Percentiles rank a stretch among this genome's conserved stretches.
phyloP scores from a whole-genome alignment of 2,888 invertebrate genomes.

The Spisula subtruncata region DNA sequence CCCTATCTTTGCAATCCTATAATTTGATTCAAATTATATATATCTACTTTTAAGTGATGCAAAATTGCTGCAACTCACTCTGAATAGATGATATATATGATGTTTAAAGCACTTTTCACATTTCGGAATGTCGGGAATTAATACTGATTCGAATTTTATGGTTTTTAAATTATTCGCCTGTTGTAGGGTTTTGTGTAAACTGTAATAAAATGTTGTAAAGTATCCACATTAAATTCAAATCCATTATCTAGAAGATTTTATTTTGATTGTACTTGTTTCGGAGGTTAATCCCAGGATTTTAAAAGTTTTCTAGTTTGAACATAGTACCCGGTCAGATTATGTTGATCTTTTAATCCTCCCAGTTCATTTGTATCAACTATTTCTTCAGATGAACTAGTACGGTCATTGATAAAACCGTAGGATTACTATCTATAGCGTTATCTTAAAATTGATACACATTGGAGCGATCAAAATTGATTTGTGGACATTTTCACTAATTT shows the following conservation, averaged over 20 bases:
- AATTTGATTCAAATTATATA: constrained; percentile 19
- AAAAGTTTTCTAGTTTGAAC: constrained; percentile 16
- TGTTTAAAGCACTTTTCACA: neutral
- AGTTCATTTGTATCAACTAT: constrained; percentile 17
- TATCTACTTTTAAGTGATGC: neutral
- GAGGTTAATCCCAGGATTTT: constrained; percentile 3
- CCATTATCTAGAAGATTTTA: neutral
- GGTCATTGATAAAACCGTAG: constrained; percentile 1
- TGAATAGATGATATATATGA: neutral
- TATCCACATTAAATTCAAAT: constrained; percentile 12
- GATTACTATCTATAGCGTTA: neutral
- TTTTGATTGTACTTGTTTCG: neutral
- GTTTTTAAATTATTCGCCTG: neutral
- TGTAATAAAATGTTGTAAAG: constrained; percentile 17
- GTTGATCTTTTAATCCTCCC: constrained; percentile 2
- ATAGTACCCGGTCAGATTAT: constrained; percentile 13
- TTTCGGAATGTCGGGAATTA: neutral
- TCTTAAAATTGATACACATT: constrained; percentile 15
- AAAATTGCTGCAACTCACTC: neutral
- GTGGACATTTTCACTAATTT: constrained; percentile 24
- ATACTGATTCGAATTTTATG: constrained; percentile 12
- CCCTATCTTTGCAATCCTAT: neutral
- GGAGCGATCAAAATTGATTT: constrained; percentile 5
- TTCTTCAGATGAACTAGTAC: neutral
- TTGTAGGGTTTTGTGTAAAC: constrained; percentile 20